Evolutionary conservation across 2,113 vertebrate genomes (phyloP).

Genomic region (Macheiramphus alcinus): DNA sequence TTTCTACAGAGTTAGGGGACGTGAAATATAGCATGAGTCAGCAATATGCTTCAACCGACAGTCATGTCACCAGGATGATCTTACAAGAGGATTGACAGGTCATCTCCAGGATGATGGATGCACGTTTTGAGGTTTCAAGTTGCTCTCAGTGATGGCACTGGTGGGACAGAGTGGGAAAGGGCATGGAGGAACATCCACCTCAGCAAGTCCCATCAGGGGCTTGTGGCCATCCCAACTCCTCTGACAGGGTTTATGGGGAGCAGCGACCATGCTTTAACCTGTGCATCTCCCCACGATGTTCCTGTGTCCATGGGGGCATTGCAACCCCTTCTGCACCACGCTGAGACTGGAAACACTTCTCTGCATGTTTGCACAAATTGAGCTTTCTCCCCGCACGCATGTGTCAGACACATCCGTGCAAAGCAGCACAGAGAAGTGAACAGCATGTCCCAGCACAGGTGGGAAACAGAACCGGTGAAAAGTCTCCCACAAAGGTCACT

Average conservation of each 20-base stretch:
- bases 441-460: accelerated
- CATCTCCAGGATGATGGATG: not conserved
- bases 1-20: accelerated
- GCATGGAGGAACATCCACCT: not conserved
- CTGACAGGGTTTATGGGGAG: not conserved
- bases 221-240: not conserved
- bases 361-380: not conserved
- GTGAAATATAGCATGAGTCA: accelerated
- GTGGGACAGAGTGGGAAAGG: not conserved
- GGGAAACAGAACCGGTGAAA: not conserved
- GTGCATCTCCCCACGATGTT: not conserved
- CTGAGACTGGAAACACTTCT: not conserved
- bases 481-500: not conserved
- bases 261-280: too few relatives aligned
- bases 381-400: accelerated
- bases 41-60: not conserved
- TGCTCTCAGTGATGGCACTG: accelerated
- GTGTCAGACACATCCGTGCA: accelerated
- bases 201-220: not conserved
- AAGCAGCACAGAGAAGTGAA: not conserved
- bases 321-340: not conserved
- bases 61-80: not conserved
- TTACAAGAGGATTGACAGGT: not conserved
- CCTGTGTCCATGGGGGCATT: too few relatives aligned
- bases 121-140: not conserved